Conservation (phyloP, 2,888 invertebrate species). For the Clusia tigrina region DNA sequence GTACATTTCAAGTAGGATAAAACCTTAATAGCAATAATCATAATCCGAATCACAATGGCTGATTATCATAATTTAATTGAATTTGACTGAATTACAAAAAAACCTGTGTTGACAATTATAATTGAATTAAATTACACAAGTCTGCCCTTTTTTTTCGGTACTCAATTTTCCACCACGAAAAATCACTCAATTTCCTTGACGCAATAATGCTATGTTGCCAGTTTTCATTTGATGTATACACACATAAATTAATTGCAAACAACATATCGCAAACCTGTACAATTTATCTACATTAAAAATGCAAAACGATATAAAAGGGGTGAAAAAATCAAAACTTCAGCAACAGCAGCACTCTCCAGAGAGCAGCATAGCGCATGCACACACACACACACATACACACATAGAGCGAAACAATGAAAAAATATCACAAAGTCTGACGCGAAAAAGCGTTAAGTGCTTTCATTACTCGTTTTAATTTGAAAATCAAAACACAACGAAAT, state of each 20-base stretch:
- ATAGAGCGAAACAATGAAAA: neutral
- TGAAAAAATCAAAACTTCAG: slow-evolving; percentile 15
- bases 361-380: slow-evolving; percentile 20
- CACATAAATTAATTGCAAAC: slow-evolving; percentile 10
- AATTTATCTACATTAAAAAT: slow-evolving; percentile 28
- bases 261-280: slow-evolving; percentile 30
- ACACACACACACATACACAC: slow-evolving; percentile 4
- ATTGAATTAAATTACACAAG: too few relatives aligned
- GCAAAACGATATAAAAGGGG: slow-evolving; percentile 21
- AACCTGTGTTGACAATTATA: too few relatives aligned
- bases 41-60: too few relatives aligned
- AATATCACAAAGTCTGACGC: slow-evolving; percentile 13
- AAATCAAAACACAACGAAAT: slow-evolving; percentile 21
- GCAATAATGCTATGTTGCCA: slow-evolving; percentile 26
- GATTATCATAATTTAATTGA: too few relatives aligned
- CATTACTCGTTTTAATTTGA: slow-evolving; percentile 26
- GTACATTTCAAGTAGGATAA: too few relatives aligned
- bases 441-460: slow-evolving; percentile 21
- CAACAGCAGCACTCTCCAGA: slow-evolving; percentile 22
- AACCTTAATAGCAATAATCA: too few relatives aligned
- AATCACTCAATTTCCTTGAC: too few relatives aligned
- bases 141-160: too few relatives aligned
- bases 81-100: too few relatives aligned
- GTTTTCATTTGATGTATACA: slow-evolving; percentile 13
- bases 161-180: neutral